Percentiles rank a stretch among this genome's conserved stretches.
Conservation (phyloP, 2,888 invertebrate species). For the Diplolepis rosae region DNA sequence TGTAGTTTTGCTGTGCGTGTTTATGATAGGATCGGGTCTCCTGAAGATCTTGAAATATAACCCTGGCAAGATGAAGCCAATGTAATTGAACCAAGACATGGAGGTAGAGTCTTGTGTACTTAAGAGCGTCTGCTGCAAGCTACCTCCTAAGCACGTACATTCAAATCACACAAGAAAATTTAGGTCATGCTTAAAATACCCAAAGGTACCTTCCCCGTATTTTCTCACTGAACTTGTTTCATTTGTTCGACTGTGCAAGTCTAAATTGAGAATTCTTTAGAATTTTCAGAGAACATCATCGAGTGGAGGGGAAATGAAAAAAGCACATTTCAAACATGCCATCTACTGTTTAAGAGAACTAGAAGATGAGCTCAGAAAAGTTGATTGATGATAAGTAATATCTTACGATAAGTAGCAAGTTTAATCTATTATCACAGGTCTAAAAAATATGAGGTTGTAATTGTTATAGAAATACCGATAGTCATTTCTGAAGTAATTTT, state of each 20-base stretch:
- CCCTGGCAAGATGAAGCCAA: neutral
- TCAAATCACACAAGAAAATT: constrained; percentile 25
- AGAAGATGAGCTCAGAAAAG: neutral
- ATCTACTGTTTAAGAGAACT: neutral
- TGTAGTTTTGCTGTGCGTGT: constrained; percentile 22
- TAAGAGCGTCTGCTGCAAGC: constrained; percentile 4
- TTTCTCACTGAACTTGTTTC: neutral
- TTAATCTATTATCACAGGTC: neutral
- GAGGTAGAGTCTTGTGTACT: constrained; percentile 3
- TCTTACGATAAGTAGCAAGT: neutral
- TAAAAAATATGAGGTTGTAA: too few relatives aligned
- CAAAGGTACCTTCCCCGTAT: neutral
- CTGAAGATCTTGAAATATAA: constrained; percentile 9
- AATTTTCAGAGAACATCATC: neutral
- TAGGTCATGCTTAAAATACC: constrained; percentile 22
- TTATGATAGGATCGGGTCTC: constrained; percentile 27
- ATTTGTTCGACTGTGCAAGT: neutral
- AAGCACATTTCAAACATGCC: neutral
- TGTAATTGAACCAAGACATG: constrained; percentile 1
- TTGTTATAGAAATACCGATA: too few relatives aligned
- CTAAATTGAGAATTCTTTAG: neutral
- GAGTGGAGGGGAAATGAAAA: neutral
- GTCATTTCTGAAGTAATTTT: too few relatives aligned
- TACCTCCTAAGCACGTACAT: neutral
- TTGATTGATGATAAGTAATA: neutral